Base-by-base conservation (phyloP, 2,797 vertebrate genomes). In the Gadopsis bispinosus region DNA sequence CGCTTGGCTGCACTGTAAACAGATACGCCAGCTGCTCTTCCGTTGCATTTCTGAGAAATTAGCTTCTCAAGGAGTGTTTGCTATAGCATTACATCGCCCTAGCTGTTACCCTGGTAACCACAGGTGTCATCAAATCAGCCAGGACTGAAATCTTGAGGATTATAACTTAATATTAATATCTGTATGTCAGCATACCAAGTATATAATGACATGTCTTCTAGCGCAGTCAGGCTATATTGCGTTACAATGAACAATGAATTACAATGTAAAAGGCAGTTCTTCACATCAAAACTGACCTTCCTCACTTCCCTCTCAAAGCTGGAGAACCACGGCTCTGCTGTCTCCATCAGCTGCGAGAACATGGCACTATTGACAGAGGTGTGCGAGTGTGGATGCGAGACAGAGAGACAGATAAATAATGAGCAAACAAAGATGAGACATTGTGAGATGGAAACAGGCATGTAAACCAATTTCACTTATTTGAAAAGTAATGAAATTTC, bases 301-400 rank as follows among this genome's bases (percentile, higher is more conserved):
- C 97, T 96, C 91, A 97, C 94, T 93, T 98, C 96, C 86, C 98
- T 96, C 88, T 99, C 98, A 80, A 96, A 99, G 91, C 96, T 97
- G 88, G 97, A 98, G 95, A 99, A 99, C 98, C 98, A 99, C 31
- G 98, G 97, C 82, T 99, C 98, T 63, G 98, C 97, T 1, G 97
- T 99, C 87, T 98, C 97, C 98, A 99, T 99, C 77, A 99, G 96
- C 84, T 92, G 95, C 16, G 97, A 98, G 94, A 99, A 99, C 96
- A 99, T 95, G 41, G 96, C 95, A 90, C 98, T 99, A 55, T 1
- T 43, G 83, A 89, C 33, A 86, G 84, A 81, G 47, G 26, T 9
- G 37, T 9, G 41, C 0, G 55, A 6, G 41, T 10, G n/a, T 5
- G 60, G 17, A 10, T 13, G 17, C 14, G 31, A 43, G 41, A 75